These are phyloP conservation scores for Rhynchotus rufescens DNA, from an alignment of 2,797 vertebrate genomes.

Conservation along the genomic window DNA sequence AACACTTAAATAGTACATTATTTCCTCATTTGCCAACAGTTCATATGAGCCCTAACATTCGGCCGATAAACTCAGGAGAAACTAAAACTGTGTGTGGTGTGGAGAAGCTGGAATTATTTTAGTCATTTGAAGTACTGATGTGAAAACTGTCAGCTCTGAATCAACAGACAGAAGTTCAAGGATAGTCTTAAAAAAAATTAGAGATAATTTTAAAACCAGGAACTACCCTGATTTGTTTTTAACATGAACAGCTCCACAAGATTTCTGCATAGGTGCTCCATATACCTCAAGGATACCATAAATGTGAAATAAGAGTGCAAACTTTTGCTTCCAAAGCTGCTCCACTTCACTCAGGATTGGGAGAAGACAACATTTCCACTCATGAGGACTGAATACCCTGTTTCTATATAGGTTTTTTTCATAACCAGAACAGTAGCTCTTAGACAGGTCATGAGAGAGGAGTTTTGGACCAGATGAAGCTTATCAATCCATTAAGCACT, in stretches of 20 bases:
- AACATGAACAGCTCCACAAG: background rate
- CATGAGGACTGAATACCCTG: background rate
- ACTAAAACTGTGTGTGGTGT: background rate
- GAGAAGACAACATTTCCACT: background rate
- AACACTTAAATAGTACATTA: constrained; percentile 41
- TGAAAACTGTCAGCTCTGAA: constrained; percentile 1
- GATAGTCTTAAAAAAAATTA: background rate
- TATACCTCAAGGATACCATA: background rate
- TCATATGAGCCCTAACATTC: constrained; percentile 28
- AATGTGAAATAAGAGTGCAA: background rate
- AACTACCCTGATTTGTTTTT: background rate
- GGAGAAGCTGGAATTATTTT: background rate
- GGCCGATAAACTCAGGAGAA: constrained; percentile 12
- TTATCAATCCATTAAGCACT: constrained; percentile 32
- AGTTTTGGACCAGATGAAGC: background rate
- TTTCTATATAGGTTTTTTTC: background rate
- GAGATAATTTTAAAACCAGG: background rate
- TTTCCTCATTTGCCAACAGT: constrained; percentile 48
- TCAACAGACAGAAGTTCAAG: constrained; percentile 15
- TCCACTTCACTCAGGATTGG: accelerated
- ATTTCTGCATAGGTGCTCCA: background rate
- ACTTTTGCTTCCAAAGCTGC: background rate
- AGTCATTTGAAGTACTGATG: background rate
- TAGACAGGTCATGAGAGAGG: background rate
- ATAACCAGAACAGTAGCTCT: background rate